These are phyloP conservation scores for Drosophila greeni DNA, from an alignment of 2,888 invertebrate genomes.

Conservation along the genomic window DNA sequence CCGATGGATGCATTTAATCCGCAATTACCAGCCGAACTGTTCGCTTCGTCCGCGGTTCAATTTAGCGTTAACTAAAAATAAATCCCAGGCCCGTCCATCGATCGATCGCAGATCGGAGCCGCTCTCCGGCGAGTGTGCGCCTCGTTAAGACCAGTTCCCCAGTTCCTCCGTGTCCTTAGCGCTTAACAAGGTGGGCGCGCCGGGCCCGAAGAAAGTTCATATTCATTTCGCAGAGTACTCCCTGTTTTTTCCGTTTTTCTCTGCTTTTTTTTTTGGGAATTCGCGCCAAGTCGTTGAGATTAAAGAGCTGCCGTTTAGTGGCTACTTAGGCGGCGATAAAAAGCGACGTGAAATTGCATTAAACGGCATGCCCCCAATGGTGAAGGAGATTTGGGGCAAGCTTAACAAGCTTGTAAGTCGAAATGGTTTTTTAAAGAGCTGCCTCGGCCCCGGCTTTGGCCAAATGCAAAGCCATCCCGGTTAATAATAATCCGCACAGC, in stretches of 20 bases:
- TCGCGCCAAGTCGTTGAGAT: constrained; percentile 67
- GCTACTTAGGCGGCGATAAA: constrained; percentile 72
- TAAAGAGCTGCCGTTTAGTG: constrained; percentile 75
- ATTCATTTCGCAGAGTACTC: constrained; percentile 26
- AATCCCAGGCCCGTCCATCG: constrained; percentile 28
- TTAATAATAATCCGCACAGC: constrained; percentile 66
- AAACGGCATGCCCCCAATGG: constrained; percentile 50
- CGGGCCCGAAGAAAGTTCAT: constrained; percentile 62
- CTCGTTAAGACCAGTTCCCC: constrained; percentile 39
- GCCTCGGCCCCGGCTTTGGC: constrained; percentile 20
- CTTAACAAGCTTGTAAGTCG: constrained; percentile 71
- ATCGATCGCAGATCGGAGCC: constrained; percentile 14
- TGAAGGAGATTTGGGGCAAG: constrained; percentile 65
- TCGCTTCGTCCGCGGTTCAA: constrained; percentile 50
- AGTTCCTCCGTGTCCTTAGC: constrained; percentile 53
- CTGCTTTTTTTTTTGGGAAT: constrained; percentile 3
- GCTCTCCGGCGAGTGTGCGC: constrained; percentile 32
- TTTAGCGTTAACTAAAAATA: constrained; percentile 67
- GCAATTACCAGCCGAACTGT: constrained; percentile 55
- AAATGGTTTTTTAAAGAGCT: constrained; percentile 73
- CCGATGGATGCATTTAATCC: constrained; percentile 68
- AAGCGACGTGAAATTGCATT: constrained; percentile 72
- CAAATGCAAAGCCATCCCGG: constrained; percentile 45
- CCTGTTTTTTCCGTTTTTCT: neutral
- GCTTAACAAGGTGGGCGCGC: constrained; percentile 72